Conservation (phyloP, 2,888 invertebrate genomes). For the Apodemia mormo region DNA sequence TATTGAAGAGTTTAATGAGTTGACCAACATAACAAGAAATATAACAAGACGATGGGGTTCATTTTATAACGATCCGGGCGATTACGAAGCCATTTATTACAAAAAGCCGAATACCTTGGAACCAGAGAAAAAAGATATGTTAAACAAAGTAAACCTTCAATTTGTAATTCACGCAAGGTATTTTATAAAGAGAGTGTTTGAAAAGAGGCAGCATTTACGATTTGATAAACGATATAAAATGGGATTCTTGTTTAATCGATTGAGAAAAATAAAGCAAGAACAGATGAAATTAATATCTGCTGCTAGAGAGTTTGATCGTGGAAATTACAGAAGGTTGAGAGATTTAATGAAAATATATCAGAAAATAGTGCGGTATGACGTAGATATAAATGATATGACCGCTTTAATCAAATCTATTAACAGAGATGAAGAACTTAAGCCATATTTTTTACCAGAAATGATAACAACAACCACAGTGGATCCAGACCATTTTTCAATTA, state of each 20-base stretch:
- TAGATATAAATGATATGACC: conserved; percentile 47
- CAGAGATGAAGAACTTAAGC: conserved; percentile 9
- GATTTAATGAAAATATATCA: conserved; percentile 42
- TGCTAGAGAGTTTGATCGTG: neutral
- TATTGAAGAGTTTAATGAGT: conserved; percentile 35
- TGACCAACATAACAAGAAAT: conserved; percentile 31
- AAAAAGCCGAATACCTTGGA: conserved; percentile 4
- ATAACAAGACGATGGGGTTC: conserved; percentile 28
- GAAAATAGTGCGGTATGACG: conserved; percentile 43
- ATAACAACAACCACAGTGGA: neutral
- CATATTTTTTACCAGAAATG: conserved; percentile 19
- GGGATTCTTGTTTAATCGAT: conserved; percentile 52
- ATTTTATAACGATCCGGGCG: conserved; percentile 32
- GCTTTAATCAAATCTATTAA: conserved; percentile 35
- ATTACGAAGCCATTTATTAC: conserved; percentile 3
- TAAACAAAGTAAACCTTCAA: conserved; percentile 34
- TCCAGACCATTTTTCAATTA: neutral
- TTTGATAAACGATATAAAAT: conserved; percentile 47
- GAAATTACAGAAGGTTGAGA: conserved; percentile 14
- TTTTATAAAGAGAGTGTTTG: conserved; percentile 44
- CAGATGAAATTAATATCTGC: conserved; percentile 40
- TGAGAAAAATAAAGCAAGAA: conserved; percentile 46
- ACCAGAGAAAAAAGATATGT: conserved; percentile 25
- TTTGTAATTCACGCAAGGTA: conserved; percentile 48
- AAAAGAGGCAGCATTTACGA: conserved; percentile 34